These are phyloP conservation scores for Caenorhabditis japonica DNA, from an alignment of 2,888 invertebrate species.

Conservation along the genomic window DNA sequence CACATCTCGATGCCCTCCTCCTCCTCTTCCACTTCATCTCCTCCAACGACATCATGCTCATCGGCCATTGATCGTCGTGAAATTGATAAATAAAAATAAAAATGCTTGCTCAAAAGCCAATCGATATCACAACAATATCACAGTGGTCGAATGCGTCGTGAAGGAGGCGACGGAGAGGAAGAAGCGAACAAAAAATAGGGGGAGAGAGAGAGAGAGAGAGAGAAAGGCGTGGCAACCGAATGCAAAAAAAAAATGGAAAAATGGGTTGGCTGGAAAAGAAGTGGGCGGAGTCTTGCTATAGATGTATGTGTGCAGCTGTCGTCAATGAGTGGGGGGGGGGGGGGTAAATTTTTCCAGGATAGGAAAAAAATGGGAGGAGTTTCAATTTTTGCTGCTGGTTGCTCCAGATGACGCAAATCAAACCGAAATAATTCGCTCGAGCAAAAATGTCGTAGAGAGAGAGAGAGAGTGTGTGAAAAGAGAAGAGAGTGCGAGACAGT, in stretches of 20 bases:
- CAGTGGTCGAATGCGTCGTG: no score
- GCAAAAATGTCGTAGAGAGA: conserved; percentile 10
- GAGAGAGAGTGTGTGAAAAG: background rate
- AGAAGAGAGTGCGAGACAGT: conserved; percentile 9
- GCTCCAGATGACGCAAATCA: conserved; percentile 36
- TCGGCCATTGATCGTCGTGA: no score
- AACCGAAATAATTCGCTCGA: conserved; percentile 24
- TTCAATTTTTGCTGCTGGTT: no score
- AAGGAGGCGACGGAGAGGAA: no score
- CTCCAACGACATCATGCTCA: no score
- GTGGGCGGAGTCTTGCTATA: conserved; percentile 16
- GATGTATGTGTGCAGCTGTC: conserved; percentile 22
- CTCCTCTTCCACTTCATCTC: conserved; percentile 2
- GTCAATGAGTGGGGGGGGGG: background rate
- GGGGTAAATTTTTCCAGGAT: background rate
- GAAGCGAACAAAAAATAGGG: no score
- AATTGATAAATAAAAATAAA: no score
- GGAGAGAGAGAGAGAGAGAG: no score
- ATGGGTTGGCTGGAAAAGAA: conserved; percentile 38
- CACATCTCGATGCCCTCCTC: conserved; percentile 39
- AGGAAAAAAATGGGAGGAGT: background rate
- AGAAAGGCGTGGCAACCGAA: no score
- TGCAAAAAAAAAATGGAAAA: no score
- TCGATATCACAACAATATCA: no score
- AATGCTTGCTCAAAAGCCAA: no score